phyloP scores from a whole-genome alignment of 2,113 vertebrate genomes.

The Protobothrops flavoviridis region DNA sequence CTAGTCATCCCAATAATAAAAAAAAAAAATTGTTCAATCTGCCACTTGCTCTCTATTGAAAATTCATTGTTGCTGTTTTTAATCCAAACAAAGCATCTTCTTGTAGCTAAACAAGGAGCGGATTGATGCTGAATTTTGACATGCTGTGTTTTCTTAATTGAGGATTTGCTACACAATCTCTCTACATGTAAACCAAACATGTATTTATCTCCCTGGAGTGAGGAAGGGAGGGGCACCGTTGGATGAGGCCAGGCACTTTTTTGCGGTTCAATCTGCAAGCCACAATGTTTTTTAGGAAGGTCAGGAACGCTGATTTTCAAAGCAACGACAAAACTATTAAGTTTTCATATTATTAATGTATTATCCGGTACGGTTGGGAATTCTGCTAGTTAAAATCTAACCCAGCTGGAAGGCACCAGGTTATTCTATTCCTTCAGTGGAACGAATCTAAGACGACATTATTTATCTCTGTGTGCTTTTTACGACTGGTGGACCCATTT shows the following conservation, averaged over 20 bases:
- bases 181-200: background rate
- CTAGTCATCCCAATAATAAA: constrained; percentile 30
- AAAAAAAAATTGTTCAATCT: background rate
- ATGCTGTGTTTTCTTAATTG: constrained; percentile 37
- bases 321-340: background rate
- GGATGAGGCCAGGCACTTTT: constrained; percentile 29
- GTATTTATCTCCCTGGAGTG: constrained; percentile 41
- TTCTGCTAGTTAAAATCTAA: background rate
- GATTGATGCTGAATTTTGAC: constrained; percentile 29
- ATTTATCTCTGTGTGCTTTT: background rate
- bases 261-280: constrained; percentile 30
- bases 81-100: background rate
- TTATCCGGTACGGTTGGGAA: background rate
- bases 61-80: background rate
- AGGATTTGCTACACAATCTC: constrained; percentile 40
- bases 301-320: background rate
- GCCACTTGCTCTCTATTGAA: background rate
- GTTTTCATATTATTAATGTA: background rate
- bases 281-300: constrained; percentile 35
- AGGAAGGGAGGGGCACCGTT: constrained; percentile 3
- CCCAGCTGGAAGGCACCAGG: background rate
- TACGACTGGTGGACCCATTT: background rate
- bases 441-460: background rate
- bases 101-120: constrained; percentile 11
- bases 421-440: background rate